A percentile compares a stretch with the other conserved stretches of the same genome.
phyloP scores from a whole-genome alignment of 37 sponge, comb jelly and placozoan genomes.

The Haliclona indistincta region DNA sequence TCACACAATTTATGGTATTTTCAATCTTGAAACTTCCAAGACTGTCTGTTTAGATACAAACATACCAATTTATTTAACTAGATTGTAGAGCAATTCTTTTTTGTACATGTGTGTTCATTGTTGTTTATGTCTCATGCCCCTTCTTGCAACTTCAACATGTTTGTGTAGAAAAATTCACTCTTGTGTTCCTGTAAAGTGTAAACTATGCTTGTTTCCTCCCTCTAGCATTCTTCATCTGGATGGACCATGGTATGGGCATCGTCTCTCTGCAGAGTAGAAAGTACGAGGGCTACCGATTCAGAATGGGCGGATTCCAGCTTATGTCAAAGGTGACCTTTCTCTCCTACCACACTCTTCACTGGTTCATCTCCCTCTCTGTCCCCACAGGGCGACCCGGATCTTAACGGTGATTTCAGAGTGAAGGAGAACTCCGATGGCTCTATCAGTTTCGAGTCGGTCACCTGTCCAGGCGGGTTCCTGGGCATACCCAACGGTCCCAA shows the following conservation, averaged over 20 bases:
- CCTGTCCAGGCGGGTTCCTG: slow-evolving; percentile 22
- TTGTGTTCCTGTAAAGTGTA: no score
- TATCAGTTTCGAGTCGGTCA: slow-evolving; percentile 46
- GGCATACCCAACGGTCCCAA: slow-evolving; percentile 16
- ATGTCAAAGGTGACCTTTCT: slow-evolving; percentile 37
- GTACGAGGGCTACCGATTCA: slow-evolving; percentile 45
- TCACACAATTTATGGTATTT: no score
- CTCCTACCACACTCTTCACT: neutral
- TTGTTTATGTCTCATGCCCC: neutral
- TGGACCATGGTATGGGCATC: slow-evolving; percentile 81
- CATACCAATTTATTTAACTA: no score
- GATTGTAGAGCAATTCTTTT: neutral
- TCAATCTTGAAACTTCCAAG: no score
- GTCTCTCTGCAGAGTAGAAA: slow-evolving; percentile 40
- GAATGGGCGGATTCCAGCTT: slow-evolving; percentile 13
- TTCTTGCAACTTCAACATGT: no score
- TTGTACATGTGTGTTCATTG: neutral
- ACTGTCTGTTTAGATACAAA: no score
- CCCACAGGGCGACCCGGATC: slow-evolving; percentile 30
- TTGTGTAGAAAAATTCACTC: no score
- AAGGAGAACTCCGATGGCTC: slow-evolving; percentile 64
- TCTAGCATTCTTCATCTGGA: slow-evolving; percentile 46
- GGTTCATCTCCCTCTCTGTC: neutral
- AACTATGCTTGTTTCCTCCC: no score
- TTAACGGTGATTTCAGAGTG: slow-evolving; percentile 53